phyloP scores from a whole-genome alignment of 2,797 vertebrate genomes.

The Valencia hispanica region DNA sequence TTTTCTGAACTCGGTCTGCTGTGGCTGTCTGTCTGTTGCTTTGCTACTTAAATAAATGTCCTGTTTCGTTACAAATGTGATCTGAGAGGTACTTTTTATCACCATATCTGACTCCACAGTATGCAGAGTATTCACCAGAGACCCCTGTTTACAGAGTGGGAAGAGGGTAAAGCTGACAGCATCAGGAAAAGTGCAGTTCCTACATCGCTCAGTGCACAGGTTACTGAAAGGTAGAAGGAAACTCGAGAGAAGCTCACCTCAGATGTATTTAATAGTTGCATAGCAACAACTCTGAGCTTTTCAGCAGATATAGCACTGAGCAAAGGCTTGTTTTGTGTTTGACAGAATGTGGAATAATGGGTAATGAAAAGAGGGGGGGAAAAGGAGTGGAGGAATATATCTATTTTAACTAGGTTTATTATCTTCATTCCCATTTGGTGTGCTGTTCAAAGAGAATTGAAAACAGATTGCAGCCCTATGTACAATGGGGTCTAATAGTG shows the following conservation, averaged over 20 bases:
- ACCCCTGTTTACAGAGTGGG: constrained; percentile 44
- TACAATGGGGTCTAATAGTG: no score
- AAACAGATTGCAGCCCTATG: background rate
- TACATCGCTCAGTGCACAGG: constrained; percentile 18
- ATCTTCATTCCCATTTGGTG: constrained; percentile 4
- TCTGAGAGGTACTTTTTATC: constrained; percentile 48
- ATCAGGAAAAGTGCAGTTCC: constrained; percentile 14
- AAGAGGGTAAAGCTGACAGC: constrained; percentile 37
- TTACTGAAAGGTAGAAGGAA: constrained; percentile 45
- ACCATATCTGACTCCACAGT: constrained; percentile 40
- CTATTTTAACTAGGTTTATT: background rate
- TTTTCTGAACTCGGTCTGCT: constrained; percentile 77
- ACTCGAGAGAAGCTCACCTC: constrained; percentile 34
- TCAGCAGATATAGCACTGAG: constrained; percentile 30
- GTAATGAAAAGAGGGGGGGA: background rate
- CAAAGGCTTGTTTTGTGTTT: constrained; percentile 35
- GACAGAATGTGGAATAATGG: constrained; percentile 17
- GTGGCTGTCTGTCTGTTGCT: constrained; percentile 77
- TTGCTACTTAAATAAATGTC: constrained; percentile 72
- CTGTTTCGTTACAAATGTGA: constrained; percentile 39
- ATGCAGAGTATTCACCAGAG: constrained; percentile 52
- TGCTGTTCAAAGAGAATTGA: background rate
- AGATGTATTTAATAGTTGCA: constrained; percentile 65
- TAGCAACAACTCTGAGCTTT: constrained; percentile 60
- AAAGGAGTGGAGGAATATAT: background rate